A percentile compares a stretch with the other conserved stretches of the same genome.
Evolutionary conservation across 2,888 invertebrate species (phyloP).

Genomic region (Dasysyrphus albostriatus): DNA sequence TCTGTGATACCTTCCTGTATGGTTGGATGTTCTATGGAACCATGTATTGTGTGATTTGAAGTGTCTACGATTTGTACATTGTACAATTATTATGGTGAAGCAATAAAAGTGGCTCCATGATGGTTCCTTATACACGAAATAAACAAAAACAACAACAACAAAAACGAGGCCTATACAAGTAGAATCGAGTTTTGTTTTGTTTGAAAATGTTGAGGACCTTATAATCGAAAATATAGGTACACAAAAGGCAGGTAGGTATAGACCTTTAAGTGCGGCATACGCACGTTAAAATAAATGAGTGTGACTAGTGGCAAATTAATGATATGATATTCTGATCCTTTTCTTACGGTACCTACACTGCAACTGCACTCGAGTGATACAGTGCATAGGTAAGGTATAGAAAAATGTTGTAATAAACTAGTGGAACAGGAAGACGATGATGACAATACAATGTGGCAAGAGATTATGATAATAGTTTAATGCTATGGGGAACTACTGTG

Average conservation of each 20-base stretch:
- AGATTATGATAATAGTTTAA: constrained; percentile 57
- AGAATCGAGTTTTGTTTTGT: background rate
- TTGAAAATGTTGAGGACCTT: constrained; percentile 14
- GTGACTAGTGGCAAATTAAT: constrained; percentile 51
- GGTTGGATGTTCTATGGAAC: background rate
- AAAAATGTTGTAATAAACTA: constrained; percentile 46
- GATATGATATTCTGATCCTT: constrained; percentile 54
- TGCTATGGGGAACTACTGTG: constrained; percentile 21
- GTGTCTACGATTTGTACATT: constrained; percentile 38
- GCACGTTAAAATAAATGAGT: constrained; percentile 55
- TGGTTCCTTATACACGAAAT: constrained; percentile 25
- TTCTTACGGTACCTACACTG: background rate
- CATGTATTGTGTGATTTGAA: constrained; percentile 35
- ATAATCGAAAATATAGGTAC: background rate
- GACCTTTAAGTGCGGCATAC: constrained; percentile 26
- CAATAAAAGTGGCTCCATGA: constrained; percentile 60
- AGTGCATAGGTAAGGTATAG: background rate
- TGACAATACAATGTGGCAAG: constrained; percentile 62
- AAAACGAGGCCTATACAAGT: background rate
- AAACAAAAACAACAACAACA: constrained; percentile 17
- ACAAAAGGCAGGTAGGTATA: constrained; percentile 21
- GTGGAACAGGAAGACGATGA: constrained; percentile 62
- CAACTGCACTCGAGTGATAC: background rate
- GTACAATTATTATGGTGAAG: constrained; percentile 53
- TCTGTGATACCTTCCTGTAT: constrained; percentile 9